Base-by-base conservation (phyloP, 2,797 vertebrate genomes). In the Lindbergichthys nudifrons region DNA sequence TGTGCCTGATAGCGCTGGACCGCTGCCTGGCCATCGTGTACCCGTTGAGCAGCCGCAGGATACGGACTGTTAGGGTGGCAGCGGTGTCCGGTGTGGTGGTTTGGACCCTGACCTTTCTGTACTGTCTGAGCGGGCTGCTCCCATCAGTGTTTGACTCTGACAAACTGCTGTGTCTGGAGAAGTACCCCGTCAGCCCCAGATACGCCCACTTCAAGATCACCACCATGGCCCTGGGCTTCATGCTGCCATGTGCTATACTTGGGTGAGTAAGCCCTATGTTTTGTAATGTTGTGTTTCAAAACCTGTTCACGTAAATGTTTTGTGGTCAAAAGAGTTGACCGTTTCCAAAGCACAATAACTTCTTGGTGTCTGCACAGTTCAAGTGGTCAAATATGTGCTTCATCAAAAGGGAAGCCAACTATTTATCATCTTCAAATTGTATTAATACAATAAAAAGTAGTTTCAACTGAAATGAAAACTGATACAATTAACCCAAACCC, bases 1-100 rank as follows among this genome's bases (percentile, higher is more conserved):
- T 96, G 48, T 95, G 94, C 70, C 90, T 95, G 48, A 94, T 95
- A 23, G 94, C 95, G 1, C 65, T 95, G 78, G 95, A 95, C 86
- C 94, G 95, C 45, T 96, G 90, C 86, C 84, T 95, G 70, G 95
- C 95, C 43, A 95, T 96, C 0, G 94, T 95, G 14, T 92, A 95
- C 82, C 95, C 95, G 0, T 84, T 96, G 58, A 93, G 92, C 80
- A 95, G 93, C 61, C 93, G 93, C 3, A 48, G 93, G 5, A 79
- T 96, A 50, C 89, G 94, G 16, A 94, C 91, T 4, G 88, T 94
- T 39, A 63, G 76, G 66, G 92, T 95, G 18, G 94, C 94, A 0
- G 91, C 77, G 0, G 57, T 90, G 52, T 88, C 87, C 1, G 91
- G 94, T 0, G 66, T 93, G 12, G 90, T 80, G 0, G 92, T 95